Evolutionary conservation across 2,888 invertebrate genomes (phyloP).

Genomic region (Cylindroiulus punctatus): DNA sequence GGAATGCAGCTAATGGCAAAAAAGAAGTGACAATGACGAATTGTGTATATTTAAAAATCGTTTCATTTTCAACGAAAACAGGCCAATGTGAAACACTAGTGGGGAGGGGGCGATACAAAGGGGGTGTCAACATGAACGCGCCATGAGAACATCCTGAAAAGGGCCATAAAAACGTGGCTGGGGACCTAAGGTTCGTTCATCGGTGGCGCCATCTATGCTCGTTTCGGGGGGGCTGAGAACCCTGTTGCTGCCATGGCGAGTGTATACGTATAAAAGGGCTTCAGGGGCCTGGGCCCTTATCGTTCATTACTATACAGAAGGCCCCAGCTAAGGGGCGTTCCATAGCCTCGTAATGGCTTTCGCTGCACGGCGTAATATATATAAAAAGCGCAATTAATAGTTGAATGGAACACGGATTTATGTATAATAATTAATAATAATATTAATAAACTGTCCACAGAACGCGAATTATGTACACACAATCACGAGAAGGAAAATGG

Average conservation of each 20-base stretch:
- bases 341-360: slow-evolving; percentile 16
- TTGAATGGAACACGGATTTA: neutral
- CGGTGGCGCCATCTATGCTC: neutral
- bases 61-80: slow-evolving; percentile 18
- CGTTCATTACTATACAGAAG: neutral
- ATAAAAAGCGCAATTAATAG: neutral
- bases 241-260: neutral
- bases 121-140: neutral
- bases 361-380: no score
- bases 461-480: neutral
- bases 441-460: slow-evolving; percentile 18
- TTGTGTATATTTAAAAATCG: slow-evolving; percentile 11
- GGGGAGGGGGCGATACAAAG: neutral
- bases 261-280: slow-evolving; percentile 1
- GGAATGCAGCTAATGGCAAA: neutral
- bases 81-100: neutral
- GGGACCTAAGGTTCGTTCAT: no score
- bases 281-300: neutral
- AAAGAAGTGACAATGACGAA: neutral
- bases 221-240: neutral
- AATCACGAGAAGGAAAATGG: neutral
- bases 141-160: neutral
- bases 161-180: no score
- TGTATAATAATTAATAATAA: neutral
- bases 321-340: neutral